Evolutionary conservation across 2,113 vertebrate species (phyloP).

Genomic region (Microtus pennsylvanicus): DNA sequence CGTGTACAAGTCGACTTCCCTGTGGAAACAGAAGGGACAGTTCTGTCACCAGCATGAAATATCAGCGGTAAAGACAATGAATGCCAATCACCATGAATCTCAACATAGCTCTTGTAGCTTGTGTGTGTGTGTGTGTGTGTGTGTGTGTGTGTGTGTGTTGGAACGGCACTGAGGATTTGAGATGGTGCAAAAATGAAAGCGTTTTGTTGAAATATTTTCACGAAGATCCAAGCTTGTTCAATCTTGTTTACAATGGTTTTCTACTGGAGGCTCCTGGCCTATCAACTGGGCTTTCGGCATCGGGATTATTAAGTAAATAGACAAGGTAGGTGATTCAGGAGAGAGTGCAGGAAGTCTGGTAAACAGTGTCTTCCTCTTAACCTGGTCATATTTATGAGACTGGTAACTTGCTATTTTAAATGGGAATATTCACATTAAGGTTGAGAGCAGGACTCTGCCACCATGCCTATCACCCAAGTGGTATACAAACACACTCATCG

Average conservation of each 20-base stretch:
- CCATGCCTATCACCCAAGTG: too few species aligned
- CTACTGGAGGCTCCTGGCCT: not conserved
- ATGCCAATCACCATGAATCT: fast-evolving
- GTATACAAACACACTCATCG: fast-evolving
- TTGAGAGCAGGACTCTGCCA: not conserved
- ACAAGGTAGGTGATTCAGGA: not conserved
- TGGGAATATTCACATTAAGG: not conserved
- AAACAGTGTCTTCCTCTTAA: not conserved
- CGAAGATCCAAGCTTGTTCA: not conserved
- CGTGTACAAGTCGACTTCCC: conserved; percentile 98
- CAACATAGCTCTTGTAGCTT: fast-evolving
- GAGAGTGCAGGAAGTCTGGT: fast-evolving
- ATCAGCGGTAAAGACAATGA: too few species aligned
- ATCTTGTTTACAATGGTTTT: not conserved
- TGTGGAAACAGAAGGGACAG: conserved; percentile 74
- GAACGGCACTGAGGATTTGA: too few species aligned
- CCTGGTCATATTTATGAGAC: not conserved
- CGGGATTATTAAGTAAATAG: not conserved
- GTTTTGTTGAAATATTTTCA: not conserved
- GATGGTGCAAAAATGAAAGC: fast-evolving
- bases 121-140: fast-evolving
- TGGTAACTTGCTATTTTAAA: not conserved
- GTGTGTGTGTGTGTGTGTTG: fast-evolving
- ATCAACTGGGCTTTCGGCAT: too few species aligned
- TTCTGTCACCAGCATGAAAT: fast-evolving